These are phyloP conservation scores for Cotesia chilonis DNA, from an alignment of 1,140 invertebrate genomes.

Conservation along the genomic window DNA sequence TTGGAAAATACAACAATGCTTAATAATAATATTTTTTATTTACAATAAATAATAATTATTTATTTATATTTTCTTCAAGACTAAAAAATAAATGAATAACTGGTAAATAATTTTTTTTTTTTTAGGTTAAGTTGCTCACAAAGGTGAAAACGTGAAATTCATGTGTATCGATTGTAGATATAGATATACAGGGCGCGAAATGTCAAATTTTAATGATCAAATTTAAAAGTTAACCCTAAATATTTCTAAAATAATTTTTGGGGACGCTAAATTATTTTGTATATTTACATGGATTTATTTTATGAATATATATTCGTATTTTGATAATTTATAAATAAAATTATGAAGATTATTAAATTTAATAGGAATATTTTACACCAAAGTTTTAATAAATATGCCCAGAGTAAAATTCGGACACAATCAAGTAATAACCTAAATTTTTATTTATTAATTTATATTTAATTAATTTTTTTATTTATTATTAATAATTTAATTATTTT, in stretches of 20 bases:
- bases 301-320: background rate
- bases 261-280: conserved; percentile 13
- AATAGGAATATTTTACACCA: background rate
- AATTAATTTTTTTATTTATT: background rate
- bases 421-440: conserved; percentile 3
- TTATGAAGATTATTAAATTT: conserved; percentile 19
- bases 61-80: too few species aligned
- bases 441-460: background rate
- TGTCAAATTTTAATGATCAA: conserved; percentile 1
- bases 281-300: background rate
- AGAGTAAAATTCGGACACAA: conserved; percentile 13
- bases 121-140: background rate
- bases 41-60: too few species aligned
- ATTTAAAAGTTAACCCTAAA: background rate
- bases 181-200: conserved; percentile 19
- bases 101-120: background rate
- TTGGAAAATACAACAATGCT: background rate
- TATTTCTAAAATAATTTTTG: conserved; percentile 10
- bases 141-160: background rate
- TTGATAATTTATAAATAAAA: conserved; percentile 2
- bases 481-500: background rate
- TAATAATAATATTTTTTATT: background rate
- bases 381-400: conserved; percentile 2
- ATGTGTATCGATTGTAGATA: background rate
- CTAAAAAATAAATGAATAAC: conserved; percentile 1